Conservation (phyloP, 2,113 vertebrate genomes). For the Phrynosoma blainvillii region DNA sequence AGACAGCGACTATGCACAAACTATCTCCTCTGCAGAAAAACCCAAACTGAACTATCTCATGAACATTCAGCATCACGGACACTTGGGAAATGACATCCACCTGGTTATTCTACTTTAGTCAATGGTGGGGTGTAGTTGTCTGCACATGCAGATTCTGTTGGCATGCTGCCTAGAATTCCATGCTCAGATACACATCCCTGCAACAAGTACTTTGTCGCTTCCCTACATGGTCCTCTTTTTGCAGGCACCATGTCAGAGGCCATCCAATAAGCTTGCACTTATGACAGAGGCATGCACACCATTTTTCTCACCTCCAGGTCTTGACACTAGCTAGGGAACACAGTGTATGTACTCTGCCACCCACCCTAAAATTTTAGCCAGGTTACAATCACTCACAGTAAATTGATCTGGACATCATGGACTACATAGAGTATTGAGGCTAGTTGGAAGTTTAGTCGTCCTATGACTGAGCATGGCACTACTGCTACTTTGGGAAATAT, state of each 20-base stretch:
- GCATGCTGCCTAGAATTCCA: constrained; percentile 81
- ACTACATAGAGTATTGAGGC: background rate
- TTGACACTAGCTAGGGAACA: constrained; percentile 50
- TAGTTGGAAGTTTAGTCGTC: accelerated
- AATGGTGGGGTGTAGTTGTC: constrained; percentile 72
- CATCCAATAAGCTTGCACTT: constrained; percentile 55
- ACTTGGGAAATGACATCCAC: constrained; percentile 61
- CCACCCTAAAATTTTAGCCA: constrained; percentile 1
- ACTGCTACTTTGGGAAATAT: background rate
- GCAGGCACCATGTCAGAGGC: constrained; percentile 74
- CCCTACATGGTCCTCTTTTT: constrained; percentile 88
- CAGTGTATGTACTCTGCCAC: constrained; percentile 2
- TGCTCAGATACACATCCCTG: constrained; percentile 67
- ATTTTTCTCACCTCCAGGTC: constrained; percentile 64
- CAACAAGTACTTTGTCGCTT: constrained; percentile 74
- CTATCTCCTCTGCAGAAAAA: constrained; percentile 6
- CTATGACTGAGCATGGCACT: background rate
- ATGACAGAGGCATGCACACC: constrained; percentile 62
- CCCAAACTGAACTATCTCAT: constrained; percentile 10
- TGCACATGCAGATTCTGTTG: constrained; percentile 82
- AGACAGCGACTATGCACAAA: background rate
- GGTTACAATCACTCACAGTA: background rate
- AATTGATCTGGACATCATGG: background rate
- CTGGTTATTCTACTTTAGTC: constrained; percentile 65
- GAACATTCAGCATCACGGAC: constrained; percentile 7